Conservation (phyloP, 2,113 vertebrate genomes). For the Mionectes macconnelli region DNA sequence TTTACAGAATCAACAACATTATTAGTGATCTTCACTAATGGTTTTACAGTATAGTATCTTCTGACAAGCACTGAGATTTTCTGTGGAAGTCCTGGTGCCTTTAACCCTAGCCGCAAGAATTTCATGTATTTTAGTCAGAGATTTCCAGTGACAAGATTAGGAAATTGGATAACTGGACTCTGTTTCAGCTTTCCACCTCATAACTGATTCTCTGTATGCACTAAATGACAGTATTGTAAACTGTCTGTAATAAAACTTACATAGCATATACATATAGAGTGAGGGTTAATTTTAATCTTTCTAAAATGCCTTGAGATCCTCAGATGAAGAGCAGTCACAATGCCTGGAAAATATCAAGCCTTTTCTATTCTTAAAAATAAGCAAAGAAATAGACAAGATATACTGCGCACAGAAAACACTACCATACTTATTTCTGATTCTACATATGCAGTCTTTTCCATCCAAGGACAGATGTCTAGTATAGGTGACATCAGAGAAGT, state of each 20-base stretch:
- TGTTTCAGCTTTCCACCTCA: background rate
- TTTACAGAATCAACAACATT: background rate
- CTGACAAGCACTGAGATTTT: background rate
- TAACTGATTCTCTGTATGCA: background rate
- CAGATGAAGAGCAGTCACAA: conserved; percentile 9
- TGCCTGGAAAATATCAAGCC: conserved; percentile 22
- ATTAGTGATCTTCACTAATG: background rate
- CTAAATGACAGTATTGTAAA: background rate
- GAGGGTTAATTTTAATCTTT: conserved; percentile 40
- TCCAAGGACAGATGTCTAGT: background rate
- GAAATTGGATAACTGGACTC: background rate
- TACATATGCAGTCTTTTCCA: background rate
- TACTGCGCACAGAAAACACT: background rate
- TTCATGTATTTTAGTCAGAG: background rate
- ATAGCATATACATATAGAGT: background rate
- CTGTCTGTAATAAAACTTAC: background rate
- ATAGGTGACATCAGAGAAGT: background rate
- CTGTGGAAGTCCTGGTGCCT: background rate
- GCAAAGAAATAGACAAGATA: background rate
- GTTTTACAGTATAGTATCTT: background rate
- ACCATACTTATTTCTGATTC: background rate
- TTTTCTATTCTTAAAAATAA: background rate
- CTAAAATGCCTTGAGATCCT: conserved; percentile 11
- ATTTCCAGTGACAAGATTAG: background rate
- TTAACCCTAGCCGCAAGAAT: background rate